phyloP scores from a whole-genome alignment of 2,113 vertebrate genomes.

The Chauna torquata region DNA sequence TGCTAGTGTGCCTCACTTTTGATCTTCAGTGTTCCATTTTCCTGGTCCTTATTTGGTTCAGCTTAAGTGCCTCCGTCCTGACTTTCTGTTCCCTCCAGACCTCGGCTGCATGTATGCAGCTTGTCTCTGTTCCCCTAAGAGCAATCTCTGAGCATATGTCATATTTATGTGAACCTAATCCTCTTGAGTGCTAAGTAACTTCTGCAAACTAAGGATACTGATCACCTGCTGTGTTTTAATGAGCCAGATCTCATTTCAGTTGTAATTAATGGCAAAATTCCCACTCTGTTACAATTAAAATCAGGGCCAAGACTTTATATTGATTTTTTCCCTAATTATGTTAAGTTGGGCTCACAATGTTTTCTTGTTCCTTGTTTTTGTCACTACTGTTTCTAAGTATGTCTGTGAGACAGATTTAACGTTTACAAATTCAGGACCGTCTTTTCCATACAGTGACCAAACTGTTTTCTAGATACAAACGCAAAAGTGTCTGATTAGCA shows the following conservation, averaged over 20 bases:
- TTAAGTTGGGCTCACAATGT: neutral
- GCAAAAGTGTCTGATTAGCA: neutral
- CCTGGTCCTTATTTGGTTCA: neutral
- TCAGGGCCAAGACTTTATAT: neutral
- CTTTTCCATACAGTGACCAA: neutral
- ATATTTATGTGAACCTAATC: neutral
- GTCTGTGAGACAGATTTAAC: neutral
- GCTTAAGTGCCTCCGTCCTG: neutral
- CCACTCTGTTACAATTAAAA: neutral
- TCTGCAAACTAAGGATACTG: neutral
- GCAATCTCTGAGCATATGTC: neutral
- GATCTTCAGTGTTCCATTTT: neutral
- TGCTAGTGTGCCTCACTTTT: neutral
- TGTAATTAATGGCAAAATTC: neutral
- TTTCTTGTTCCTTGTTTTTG: neutral
- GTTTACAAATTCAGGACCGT: neutral
- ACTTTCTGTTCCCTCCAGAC: neutral
- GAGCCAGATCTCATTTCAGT: neutral
- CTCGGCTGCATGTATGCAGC: neutral
- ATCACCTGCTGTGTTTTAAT: neutral
- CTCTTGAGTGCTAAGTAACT: neutral
- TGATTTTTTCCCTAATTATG: fast-evolving
- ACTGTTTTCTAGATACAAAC: neutral
- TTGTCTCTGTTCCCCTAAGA: neutral
- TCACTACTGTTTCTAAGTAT: neutral